Base-by-base conservation (phyloP, 1,140 invertebrate genomes). In the Himalopsyche phryganea region DNA sequence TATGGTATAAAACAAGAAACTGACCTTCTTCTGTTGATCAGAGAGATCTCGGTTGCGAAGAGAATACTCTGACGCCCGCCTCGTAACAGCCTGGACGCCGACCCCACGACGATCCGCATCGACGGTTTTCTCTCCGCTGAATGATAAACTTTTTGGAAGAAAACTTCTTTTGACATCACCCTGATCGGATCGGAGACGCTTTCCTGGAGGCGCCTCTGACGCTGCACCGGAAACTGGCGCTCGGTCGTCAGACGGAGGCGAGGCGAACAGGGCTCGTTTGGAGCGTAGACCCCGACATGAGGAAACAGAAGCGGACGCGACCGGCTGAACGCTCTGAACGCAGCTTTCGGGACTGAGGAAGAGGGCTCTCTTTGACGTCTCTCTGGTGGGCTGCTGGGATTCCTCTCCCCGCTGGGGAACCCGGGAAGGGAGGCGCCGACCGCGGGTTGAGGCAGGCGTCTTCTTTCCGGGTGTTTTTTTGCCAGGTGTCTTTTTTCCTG, bases 1-100 rank as follows among this genome's bases (percentile, higher is more conserved):
- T n/a, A n/a, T n/a, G n/a, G n/a, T n/a, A n/a, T 28, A 9, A 28
- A 28, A 28, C 18, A 47, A 50, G 9, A 0, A 40, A 41, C 17
- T 59, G 69, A 86, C 85, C 78, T 86, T 85, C 68, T 81, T 84
- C 66, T 86, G 80, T 11, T 71, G 71, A 41, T 83, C 82, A 61
- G 80, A 85, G 33, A 86, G 69, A 63, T 84, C 81, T 0, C 63
- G 67, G 48, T 58, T 69, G 10, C 67, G 61, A 0, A 68, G 50
- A 0, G 69, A 58, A 48, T 71, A 61, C 58, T 78, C 76, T 0
- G 76, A 76, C 0, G 71, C 71, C 9, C 73, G 67, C n/a, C 74
- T 66, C 19, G 64, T 66, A 20, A 77, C 63, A 0, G 61, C 17
- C 1, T 68, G 46, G 10, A 20, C 15, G 0, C 18, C 15, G 6